Evolutionary conservation across 2,797 vertebrate genomes (phyloP), one percentile per base, ranked within the genome.

Genomic region (Scolopax rusticola): DNA sequence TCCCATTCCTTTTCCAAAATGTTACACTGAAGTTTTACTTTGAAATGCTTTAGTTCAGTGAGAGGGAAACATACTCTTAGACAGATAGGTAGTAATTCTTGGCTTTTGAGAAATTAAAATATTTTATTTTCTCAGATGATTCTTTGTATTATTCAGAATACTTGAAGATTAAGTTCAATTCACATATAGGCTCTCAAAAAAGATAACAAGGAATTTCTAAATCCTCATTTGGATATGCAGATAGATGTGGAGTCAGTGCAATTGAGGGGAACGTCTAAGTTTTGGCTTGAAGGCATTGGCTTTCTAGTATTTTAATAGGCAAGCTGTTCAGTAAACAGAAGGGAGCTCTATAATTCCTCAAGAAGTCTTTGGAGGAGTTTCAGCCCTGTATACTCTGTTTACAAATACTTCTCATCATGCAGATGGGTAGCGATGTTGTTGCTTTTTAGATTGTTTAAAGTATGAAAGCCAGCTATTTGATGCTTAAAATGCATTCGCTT

Each of bases 251-350:
- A 69, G n/a, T 59, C n/a, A 60, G 45, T 79, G 43, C 64, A 87
- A 15, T 30, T 77, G 43, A 77, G 33, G 30, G 92, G n/a, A 91
- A 47, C 21, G 64, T 38, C 28, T 64, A 68, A 59, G 40, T 70
- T 95, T 85, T 77, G 71, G 11, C 75, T 91, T 71, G 87, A 70
- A 95, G 68, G 64, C 43, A n/a, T 36, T 80, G 30, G 8, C 45
- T 87, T 83, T 87, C 53, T 60, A 41, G 15, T 74, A 43, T 69
- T 84, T 90, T 57, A 90, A 32, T 19, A 91, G 43, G n/a, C 40
- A 91, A 91, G 36, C 43, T 80, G 40, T 67, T 94, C 81, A 64
- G 28, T 80, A 85, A 94, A 82, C 50, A 74, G 63, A 77, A 92
- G 40, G 36, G 59, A 92, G 43, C 8, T 89, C 40, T 70, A 2